A percentile compares a stretch with the other conserved stretches of the same genome.
Evolutionary conservation across 2,113 vertebrate genomes (phyloP).

Genomic region (Myrmophylax atrothorax): DNA sequence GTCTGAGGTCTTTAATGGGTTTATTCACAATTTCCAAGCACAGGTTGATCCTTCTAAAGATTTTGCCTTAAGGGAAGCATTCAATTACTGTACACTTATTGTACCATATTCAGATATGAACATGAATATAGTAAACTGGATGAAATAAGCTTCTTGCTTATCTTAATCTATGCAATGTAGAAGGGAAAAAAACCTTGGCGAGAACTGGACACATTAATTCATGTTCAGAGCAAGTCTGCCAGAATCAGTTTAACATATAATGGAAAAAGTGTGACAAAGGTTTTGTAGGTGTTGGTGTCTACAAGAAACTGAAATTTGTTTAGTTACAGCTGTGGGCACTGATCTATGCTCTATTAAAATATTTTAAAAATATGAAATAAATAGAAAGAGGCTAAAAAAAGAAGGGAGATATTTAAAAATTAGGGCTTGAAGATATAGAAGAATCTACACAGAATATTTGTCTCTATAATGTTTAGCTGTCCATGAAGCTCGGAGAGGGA

Average conservation of each 20-base stretch:
- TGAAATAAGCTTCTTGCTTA: neutral
- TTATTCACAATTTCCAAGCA: neutral
- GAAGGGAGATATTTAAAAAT: neutral
- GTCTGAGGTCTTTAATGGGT: neutral
- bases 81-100: neutral
- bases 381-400: neutral
- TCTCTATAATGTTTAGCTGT: neutral
- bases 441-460: neutral
- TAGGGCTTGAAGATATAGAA: neutral
- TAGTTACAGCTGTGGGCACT: neutral
- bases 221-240: neutral
- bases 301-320: neutral
- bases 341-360: neutral
- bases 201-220: neutral
- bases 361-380: neutral
- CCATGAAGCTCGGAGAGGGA: neutral
- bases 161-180: neutral
- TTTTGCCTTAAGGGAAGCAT: neutral
- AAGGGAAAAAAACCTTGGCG: neutral
- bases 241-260: neutral
- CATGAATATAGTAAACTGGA: neutral
- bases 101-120: neutral
- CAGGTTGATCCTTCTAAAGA: neutral
- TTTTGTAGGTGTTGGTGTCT: neutral
- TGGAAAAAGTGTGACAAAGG: neutral